Conservation (phyloP, 1,140 invertebrate species). For the Zaprionus lachaisei region DNA sequence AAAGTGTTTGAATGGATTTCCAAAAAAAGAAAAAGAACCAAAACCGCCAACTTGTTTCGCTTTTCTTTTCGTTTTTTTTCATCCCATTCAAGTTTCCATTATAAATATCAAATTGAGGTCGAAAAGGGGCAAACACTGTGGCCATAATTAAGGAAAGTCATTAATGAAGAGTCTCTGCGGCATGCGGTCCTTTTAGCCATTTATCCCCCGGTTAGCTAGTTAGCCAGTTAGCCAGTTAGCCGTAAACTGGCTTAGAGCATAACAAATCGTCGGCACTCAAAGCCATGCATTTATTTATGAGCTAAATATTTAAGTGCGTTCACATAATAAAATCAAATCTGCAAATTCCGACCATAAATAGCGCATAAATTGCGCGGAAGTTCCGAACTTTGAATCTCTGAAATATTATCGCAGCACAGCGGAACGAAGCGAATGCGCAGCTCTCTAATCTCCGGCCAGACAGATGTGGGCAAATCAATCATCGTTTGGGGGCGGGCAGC, state of each 20-base stretch:
- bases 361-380: slow-evolving; percentile 24
- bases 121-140: slow-evolving; percentile 23
- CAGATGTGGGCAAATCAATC: slow-evolving; percentile 26
- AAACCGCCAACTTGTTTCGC: slow-evolving; percentile 39
- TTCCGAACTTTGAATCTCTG: slow-evolving; percentile 10
- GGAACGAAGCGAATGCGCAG: neutral
- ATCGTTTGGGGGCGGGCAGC: neutral
- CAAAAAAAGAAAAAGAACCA: slow-evolving; percentile 19
- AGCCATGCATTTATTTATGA: slow-evolving; percentile 37
- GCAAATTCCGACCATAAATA: slow-evolving; percentile 22
- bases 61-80: slow-evolving; percentile 16
- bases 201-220: slow-evolving; percentile 9
- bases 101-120: slow-evolving; percentile 50
- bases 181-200: neutral
- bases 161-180: slow-evolving; percentile 34
- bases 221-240: slow-evolving; percentile 20
- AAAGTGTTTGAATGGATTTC: slow-evolving; percentile 64
- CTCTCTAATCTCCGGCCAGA: slow-evolving; percentile 8
- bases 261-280: slow-evolving; percentile 28
- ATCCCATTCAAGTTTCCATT: neutral
- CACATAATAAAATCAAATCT: slow-evolving; percentile 35
- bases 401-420: slow-evolving; percentile 17
- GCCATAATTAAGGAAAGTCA: slow-evolving; percentile 33
- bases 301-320: slow-evolving; percentile 6
- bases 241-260: slow-evolving; percentile 8